Evolutionary conservation across 2,888 invertebrate species (phyloP), one percentile per base, ranked within the genome.

Genomic region (Ormyrus labotus): DNA sequence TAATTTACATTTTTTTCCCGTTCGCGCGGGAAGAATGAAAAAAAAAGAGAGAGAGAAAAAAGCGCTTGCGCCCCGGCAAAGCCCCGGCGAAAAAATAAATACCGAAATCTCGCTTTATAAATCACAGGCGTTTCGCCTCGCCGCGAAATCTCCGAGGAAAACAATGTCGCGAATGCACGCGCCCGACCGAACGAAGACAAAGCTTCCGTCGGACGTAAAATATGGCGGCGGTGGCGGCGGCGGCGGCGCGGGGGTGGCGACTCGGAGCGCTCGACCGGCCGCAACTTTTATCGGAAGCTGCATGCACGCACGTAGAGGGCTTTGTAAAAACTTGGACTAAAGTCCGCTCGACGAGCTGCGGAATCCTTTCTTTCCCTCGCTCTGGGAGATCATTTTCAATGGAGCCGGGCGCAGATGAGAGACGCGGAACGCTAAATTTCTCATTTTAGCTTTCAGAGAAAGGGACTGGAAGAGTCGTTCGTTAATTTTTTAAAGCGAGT

Each of bases 141-240:
- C 70, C 51, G 58, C 67, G 68, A 77, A 70, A 80, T 80, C 79
- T 82, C 80, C 5, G 82, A 80, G 82, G 74, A 82, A 82, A 82
- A 82, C 80, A 82, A 82, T 82, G 82, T 82, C 82, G 80, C 70
- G 60, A 9, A 13, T 69, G 57, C 57, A 19, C 68, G 67, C 60
- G 19, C 9, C 34, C 55, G 5, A 50, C 71, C 78, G 80, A 80
- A 82, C 77, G 80, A 82, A 82, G 80, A 82, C 82, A 82, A 82
- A 82, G 82, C 82, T 80, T 82, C 79, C 79, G 79, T 77, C 78
- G 77, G 60, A 34, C 71, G 78, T 76, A 57, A 81, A 81, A 79
- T 80, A 82, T 82, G 69, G 45, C 51, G 61, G 53, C 34, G 19
- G 60, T 9, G 45, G 13, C 68, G 47, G 8, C 19, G 65, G 7